Base-by-base conservation (phyloP, 2,888 invertebrate genomes). In the Dynastes hyllus region DNA sequence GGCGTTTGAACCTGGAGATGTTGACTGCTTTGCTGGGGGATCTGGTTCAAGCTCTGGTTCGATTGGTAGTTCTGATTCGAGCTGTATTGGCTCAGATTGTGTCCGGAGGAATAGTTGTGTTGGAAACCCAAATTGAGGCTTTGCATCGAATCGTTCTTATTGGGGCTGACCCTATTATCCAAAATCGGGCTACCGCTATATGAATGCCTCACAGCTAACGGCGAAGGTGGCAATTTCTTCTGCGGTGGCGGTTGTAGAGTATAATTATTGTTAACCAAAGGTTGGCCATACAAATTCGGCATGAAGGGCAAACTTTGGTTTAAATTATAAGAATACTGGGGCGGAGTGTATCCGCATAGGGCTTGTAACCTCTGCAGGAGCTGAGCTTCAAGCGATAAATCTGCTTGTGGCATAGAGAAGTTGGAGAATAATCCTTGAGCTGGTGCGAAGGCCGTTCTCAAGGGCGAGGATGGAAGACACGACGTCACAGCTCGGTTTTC, bases 341-440 rank as follows among this genome's bases (percentile, higher is more conserved):
- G 84, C 0, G 87, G 88, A 2, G 87, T 85, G 83, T 90, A 91
- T 0, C 90, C 89, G 80, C 89, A 89, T 61, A 91, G 86, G 75
- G 89, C 88, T 85, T 91, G 91, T 76, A 92, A 84, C 80, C 91
- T 87, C 83, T 91, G 91, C 65, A 91, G 84, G 9, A 92, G 87
- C 82, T 91, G 92, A 6, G 89, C 86, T 83, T 91, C 91, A 29
- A 86, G 84, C 3, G 85, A 81, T 22, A 85, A 80, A 50, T 86
- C 85, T 9, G 84, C 82, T 71, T 83, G 81, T 2, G 85, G 85
- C 82, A 87, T 87, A 11, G 85, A 80, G 80, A 87, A 89, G 81
- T 86, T 88, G 80, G 45, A 45, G 45, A 88, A 88, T 1, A 87
- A 82, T 11, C 81, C 82, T 11, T 86, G 86, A 4, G 83, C 77